These are phyloP conservation scores for Leptodactylus fallax DNA, from an alignment of 2,797 vertebrate genomes.

Conservation along the genomic window DNA sequence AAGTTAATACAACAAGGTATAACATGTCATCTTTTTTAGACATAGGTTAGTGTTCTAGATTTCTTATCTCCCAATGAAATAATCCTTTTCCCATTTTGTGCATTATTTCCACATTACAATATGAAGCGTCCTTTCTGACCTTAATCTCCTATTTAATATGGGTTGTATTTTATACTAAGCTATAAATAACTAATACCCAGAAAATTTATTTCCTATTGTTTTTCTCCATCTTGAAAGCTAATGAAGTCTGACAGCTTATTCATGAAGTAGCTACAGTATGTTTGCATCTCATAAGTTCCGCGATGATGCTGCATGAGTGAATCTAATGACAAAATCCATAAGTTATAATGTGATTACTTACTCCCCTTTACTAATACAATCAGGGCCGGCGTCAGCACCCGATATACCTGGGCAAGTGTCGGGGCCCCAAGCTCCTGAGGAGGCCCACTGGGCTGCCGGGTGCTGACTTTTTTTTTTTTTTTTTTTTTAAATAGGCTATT, in stretches of 20 bases:
- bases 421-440: no score
- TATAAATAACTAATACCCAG: constrained; percentile 27
- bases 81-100: neutral
- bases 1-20: neutral
- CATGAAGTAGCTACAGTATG: neutral
- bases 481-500: no score
- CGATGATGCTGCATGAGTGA: constrained; percentile 1
- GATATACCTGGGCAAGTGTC: no score
- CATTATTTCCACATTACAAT: neutral
- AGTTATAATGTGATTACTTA: neutral
- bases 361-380: neutral
- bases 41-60: no score
- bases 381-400: no score
- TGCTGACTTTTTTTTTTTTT: no score
- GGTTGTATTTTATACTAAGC: neutral
- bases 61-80: neutral
- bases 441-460: no score
- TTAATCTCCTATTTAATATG: constrained; percentile 28
- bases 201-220: constrained; percentile 2
- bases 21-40: neutral
- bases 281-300: constrained; percentile 19
- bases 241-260: constrained; percentile 21
- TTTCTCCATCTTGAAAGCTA: constrained; percentile 5
- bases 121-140: neutral
- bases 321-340: neutral